Base-by-base conservation (phyloP, 2,888 invertebrate genomes). In the Phortica magna region DNA sequence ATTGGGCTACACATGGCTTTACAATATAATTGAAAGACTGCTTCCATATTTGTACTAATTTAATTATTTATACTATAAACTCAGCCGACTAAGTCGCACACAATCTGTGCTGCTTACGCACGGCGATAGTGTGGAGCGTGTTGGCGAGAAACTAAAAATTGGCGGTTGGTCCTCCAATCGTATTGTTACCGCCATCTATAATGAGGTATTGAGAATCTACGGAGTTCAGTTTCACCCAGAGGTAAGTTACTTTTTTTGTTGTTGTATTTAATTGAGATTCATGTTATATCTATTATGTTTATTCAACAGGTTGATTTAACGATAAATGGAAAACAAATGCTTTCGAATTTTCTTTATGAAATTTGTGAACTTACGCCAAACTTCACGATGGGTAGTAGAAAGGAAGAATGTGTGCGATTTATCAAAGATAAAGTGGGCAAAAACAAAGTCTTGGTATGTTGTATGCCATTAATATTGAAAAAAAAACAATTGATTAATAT, bases 191-290 rank as follows among this genome's bases (percentile, higher is more conserved):
- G 99, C 96, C 76, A 96, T 99, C 88, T 96, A 96, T 88, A 97
- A 97, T 93, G 98, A 98, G 89, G 96, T 96, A 90, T 93, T 96
- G 91, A 94, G 96, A 75, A 94, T 98, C 77, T 99, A 98, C 90
- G 99, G 99, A 42, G 96, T 99, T 79, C 99, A 99, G 93, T 99
- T 99, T 93, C 99, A 99, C 92, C 99, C 99, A 0, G 99, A 99
- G 94, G 98, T 95, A 81, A 86, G 80, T 78, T 22, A 31, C 31
- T 31, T 31, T 1, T 31, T 31, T 31, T 31, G 0, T 31, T 31
- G 5, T 31, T 31, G 5, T 48, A 48, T 48, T 0, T 48, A 48
- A 43, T 31, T 59, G n/a, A 12, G 48, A 59, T 67, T 41, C 41
- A 59, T 59, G 68, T 43, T 55, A 61, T 70, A 14, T 48, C 39